Evolutionary conservation across 2,113 vertebrate genomes (phyloP), one percentile per base, ranked within the genome.

Genomic region (Corvus cornix): DNA sequence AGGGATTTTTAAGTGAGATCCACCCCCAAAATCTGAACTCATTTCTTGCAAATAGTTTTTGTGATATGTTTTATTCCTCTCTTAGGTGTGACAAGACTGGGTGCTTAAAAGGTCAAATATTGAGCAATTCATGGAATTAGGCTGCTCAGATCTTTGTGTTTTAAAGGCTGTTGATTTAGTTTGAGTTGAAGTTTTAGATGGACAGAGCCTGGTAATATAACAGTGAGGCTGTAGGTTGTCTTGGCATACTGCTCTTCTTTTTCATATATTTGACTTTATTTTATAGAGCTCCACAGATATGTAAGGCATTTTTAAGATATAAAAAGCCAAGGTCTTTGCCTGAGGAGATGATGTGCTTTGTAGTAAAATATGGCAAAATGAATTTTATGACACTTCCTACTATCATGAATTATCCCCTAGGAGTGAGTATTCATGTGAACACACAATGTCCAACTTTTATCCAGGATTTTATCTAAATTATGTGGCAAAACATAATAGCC

Each of bases 371-470:
- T 60, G 37, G 16, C 21, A 24, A 76, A 84, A 30, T 41, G 0
- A 35, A 37, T 89, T 69, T 78, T 37, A 5, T 84, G 24, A 14
- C 13, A 10, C 8, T 26, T 3, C 11, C 9, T 66, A 44, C 67
- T 58, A 1, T 39, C 20, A 8, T 37, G 20, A 64, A 26, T 74
- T 93, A 77, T 62, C 31, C 59, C n/a, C 4, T 7, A n/a, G 67
- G 51, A 80, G 6, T 52, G 20, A 39, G 10, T 20, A 8, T 58
- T 85, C 44, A 4, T 22, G 21, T 1, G 20, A 73, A 41, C 20
- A 4, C 8, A 20, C 5, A 12, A 1, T 28, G 31, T 67, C 62
- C 28, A 6, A 16, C 28, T 69, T 88, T 24, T 41, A 0, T 30
- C 22, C 23, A 55, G 37, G 5, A 9, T 46, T 89, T 68, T 6